Conservation (phyloP, 2,797 vertebrate genomes). For the Lindbergichthys nudifrons region DNA sequence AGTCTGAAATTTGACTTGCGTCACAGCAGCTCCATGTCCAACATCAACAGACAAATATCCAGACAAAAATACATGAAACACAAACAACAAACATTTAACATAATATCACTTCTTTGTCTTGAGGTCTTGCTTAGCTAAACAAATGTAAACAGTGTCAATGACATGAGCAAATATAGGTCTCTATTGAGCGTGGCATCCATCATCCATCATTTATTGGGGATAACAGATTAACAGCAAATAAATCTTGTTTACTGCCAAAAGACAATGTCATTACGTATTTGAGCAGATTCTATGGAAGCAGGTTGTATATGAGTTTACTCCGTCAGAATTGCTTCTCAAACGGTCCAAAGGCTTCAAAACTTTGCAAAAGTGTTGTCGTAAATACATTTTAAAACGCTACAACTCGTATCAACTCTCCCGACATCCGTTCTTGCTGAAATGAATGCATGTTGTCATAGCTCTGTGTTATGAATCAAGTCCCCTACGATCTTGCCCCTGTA, state of each 20-base stretch:
- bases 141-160: background rate
- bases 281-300: background rate
- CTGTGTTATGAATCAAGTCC: constrained; percentile 23
- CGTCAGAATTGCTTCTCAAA: too few relatives aligned
- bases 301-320: too few relatives aligned
- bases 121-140: constrained; percentile 15
- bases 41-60: too few relatives aligned
- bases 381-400: background rate
- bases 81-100: too few relatives aligned
- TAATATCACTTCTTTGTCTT: constrained; percentile 2
- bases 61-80: too few relatives aligned
- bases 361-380: background rate
- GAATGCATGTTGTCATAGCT: constrained; percentile 1
- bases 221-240: background rate
- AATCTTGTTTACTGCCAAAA: background rate
- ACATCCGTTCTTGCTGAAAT: background rate
- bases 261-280: background rate
- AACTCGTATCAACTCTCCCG: background rate
- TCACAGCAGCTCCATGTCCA: too few relatives aligned
- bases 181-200: background rate
- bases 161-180: background rate
- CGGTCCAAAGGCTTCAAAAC: background rate
- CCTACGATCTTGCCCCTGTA: background rate
- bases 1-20: too few relatives aligned
- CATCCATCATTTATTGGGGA: background rate